A percentile compares a stretch with the other conserved stretches of the same genome.
phyloP scores from a whole-genome alignment of 2,797 vertebrate species.

The Hydrocynus forskahlii region DNA sequence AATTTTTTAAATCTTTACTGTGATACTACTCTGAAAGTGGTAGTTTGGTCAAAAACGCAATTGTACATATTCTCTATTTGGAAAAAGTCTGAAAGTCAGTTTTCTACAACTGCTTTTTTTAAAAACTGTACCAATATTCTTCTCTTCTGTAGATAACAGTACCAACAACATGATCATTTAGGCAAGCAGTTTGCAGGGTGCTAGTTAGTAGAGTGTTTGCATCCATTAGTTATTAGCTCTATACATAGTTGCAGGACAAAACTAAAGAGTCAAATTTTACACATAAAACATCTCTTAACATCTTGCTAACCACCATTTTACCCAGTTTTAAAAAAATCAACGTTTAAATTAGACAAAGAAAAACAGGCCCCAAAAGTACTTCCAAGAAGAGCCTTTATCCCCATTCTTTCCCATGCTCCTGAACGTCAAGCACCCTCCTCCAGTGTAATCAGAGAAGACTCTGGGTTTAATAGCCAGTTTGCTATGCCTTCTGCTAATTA shows the following conservation, averaged over 20 bases:
- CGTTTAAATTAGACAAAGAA: neutral
- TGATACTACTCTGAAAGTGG: neutral
- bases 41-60: neutral
- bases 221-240: neutral
- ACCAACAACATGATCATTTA: neutral
- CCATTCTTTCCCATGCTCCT: conserved; percentile 53
- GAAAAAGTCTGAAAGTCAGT: neutral
- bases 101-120: too few species aligned
- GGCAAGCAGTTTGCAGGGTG: neutral
- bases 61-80: neutral
- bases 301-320: neutral
- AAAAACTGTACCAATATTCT: too few species aligned
- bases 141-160: neutral
- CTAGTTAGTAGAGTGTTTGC: neutral
- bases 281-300: neutral
- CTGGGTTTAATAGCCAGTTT: conserved; percentile 59
- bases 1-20: too few species aligned
- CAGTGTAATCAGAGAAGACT: conserved; percentile 62
- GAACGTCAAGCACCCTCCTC: conserved; percentile 54
- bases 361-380: neutral
- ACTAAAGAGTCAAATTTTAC: neutral
- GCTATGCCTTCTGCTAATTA: conserved; percentile 51
- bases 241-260: neutral
- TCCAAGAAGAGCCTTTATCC: conserved; percentile 20
- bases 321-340: neutral